Conservation (phyloP, 2,113 vertebrate species). For the Thamnophis sirtalis region DNA sequence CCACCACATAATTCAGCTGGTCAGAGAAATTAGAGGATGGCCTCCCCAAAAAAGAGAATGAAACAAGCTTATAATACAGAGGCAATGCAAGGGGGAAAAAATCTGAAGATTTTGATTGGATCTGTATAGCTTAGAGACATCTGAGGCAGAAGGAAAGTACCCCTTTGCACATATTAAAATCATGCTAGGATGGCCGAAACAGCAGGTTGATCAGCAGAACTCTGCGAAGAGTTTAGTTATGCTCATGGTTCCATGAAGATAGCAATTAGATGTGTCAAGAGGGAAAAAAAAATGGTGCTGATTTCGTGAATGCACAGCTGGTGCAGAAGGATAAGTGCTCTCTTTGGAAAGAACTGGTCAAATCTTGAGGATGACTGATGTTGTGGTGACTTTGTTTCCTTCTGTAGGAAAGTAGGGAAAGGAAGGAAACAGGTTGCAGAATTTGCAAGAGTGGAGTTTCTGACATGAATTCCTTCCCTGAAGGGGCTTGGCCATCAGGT, state of each 20-base stretch:
- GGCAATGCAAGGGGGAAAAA: neutral
- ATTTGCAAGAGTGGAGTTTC: neutral
- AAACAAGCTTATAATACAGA: neutral
- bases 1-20: neutral
- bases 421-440: neutral
- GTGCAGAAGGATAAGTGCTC: neutral
- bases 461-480: neutral
- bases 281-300: neutral
- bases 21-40: no score
- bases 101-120: neutral
- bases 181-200: neutral
- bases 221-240: neutral
- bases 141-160: neutral
- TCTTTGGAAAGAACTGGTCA: neutral
- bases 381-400: neutral
- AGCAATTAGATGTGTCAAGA: neutral
- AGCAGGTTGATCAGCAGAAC: neutral
- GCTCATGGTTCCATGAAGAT: neutral
- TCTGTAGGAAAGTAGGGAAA: neutral
- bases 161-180: neutral
- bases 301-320: neutral
- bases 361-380: neutral
- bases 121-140: neutral
- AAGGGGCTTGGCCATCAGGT: slow-evolving; percentile 1
- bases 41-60: neutral